A percentile compares a stretch with the other conserved stretches of the same genome.
Conservation (phyloP, 2,888 invertebrate species). For the Trissoscelio sp. region DNA sequence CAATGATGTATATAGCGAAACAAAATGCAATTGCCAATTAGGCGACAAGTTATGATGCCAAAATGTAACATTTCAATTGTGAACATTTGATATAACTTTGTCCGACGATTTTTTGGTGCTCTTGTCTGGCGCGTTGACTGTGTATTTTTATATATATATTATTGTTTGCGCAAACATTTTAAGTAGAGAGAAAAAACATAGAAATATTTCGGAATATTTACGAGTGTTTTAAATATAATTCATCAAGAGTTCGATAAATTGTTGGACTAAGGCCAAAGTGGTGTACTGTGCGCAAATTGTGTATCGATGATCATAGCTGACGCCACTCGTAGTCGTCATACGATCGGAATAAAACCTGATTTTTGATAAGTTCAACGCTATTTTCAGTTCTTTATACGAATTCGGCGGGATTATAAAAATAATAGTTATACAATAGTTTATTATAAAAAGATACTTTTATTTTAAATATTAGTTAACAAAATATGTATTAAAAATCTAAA, state of each 20-base stretch:
- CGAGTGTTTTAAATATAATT: constrained; percentile 76
- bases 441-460: too few relatives aligned
- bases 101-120: too few relatives aligned
- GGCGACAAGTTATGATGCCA: constrained; percentile 24
- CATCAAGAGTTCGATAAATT: constrained; percentile 79
- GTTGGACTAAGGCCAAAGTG: constrained; percentile 76
- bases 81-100: background rate
- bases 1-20: background rate
- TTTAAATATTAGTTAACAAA: background rate
- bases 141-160: background rate
- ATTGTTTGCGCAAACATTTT: constrained; percentile 17
- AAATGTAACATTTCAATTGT: constrained; percentile 34
- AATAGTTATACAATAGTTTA: background rate
- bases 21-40: constrained; percentile 20
- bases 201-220: constrained; percentile 33
- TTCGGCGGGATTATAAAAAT: background rate
- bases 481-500: too few relatives aligned
- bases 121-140: background rate
- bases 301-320: constrained; percentile 76
- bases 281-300: constrained; percentile 76
- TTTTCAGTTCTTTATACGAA: background rate
- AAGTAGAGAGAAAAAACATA: background rate
- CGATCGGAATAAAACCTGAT: constrained; percentile 77
- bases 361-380: constrained; percentile 4
- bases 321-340: constrained; percentile 76